Evolutionary conservation across 2,888 invertebrate species (phyloP).

Genomic region (Dioctria rufipes): DNA sequence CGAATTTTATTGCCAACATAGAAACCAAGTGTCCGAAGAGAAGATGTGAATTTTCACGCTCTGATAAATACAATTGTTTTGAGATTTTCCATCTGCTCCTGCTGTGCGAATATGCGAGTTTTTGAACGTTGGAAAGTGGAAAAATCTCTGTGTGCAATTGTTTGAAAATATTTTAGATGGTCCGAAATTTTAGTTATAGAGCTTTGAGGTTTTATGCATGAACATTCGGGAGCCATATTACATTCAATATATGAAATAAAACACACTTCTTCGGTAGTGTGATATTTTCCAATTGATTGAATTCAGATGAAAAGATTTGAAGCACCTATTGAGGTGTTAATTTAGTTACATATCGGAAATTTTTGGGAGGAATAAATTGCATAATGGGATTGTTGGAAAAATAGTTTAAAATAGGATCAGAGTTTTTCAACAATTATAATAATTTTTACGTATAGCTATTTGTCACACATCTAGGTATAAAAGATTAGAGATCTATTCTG

Average conservation of each 20-base stretch:
- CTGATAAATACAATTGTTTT: constrained; percentile 9
- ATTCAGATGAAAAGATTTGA: too few species aligned
- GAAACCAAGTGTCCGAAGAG: constrained; percentile 34
- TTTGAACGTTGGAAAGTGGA: neutral
- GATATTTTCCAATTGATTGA: too few species aligned
- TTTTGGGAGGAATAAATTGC: too few species aligned
- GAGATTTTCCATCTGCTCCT: neutral
- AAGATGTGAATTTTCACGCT: constrained; percentile 16
- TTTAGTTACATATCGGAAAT: too few species aligned
- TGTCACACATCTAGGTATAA: too few species aligned
- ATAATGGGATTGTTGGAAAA: too few species aligned
- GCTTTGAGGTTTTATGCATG: neutral
- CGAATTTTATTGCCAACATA: constrained; percentile 43
- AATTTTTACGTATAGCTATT: too few species aligned
- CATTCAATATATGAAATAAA: neutral
- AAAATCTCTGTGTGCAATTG: constrained; percentile 19
- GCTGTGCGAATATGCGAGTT: neutral
- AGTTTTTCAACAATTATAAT: too few species aligned
- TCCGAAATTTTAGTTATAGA: constrained; percentile 1
- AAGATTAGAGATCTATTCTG: too few species aligned
- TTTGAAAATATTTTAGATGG: constrained; percentile 21
- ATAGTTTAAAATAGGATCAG: too few species aligned
- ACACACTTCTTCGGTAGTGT: too few species aligned
- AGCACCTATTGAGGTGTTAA: too few species aligned
- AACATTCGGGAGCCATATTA: neutral